phyloP scores from a whole-genome alignment of 2,113 vertebrate species.

The Neomonachus schauinslandi region DNA sequence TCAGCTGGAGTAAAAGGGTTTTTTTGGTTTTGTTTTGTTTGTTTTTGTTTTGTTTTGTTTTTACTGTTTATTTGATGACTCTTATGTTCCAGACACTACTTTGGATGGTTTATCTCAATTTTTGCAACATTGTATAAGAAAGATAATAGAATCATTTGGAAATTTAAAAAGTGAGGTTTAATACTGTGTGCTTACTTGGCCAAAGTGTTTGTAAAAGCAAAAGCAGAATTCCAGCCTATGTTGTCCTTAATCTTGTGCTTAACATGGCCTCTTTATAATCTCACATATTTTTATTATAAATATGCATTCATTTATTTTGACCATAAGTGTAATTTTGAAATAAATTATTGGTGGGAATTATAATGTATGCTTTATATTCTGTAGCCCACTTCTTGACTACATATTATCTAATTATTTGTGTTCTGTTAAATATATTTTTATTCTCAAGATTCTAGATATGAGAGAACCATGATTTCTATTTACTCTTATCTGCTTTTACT shows the following conservation, averaged over 20 bases:
- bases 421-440: neutral
- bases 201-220: neutral
- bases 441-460: neutral
- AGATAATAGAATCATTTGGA: neutral
- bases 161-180: neutral
- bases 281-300: neutral
- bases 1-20: neutral
- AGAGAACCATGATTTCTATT: neutral
- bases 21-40: neutral
- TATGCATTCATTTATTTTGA: neutral
- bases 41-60: neutral
- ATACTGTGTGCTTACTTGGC: neutral
- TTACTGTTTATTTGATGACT: neutral
- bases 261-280: neutral
- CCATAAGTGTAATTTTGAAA: conserved; percentile 18
- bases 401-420: neutral
- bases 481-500: neutral
- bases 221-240: neutral
- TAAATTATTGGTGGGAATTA: neutral
- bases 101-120: neutral
- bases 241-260: neutral
- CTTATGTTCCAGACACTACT: neutral
- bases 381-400: neutral
- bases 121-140: neutral
- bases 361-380: neutral